A percentile compares a stretch with the other conserved stretches of the same genome.
These are phyloP conservation scores for Uloborus diversus DNA, from an alignment of 1,140 invertebrate genomes.

Conservation along the genomic window DNA sequence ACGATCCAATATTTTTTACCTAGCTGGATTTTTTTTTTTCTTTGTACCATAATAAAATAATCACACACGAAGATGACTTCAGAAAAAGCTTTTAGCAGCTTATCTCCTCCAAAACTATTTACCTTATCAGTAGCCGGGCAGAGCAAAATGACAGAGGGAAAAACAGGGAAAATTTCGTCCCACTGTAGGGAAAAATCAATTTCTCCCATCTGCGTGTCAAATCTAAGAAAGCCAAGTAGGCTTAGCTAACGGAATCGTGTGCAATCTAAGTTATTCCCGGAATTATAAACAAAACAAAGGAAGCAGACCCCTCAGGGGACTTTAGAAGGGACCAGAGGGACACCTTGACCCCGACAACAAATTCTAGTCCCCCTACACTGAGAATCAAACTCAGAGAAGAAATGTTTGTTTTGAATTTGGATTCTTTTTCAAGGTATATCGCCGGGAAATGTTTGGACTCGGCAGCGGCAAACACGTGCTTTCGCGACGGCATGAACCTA, in stretches of 20 bases:
- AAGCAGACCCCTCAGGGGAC: too few relatives aligned
- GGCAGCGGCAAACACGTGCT: conserved; percentile 16
- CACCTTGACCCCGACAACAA: too few relatives aligned
- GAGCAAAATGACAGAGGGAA: neutral
- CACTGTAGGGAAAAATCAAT: conserved; percentile 22
- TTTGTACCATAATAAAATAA: neutral
- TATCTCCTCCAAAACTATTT: conserved; percentile 33
- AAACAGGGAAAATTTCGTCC: conserved; percentile 6
- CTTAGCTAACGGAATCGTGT: conserved; percentile 22
- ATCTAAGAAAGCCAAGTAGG: conserved; percentile 9
- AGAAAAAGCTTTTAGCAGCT: conserved; percentile 29
- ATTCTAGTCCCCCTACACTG: too few relatives aligned
- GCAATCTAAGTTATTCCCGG: too few relatives aligned
- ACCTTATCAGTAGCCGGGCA: conserved; percentile 9
- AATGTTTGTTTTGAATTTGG: conserved; percentile 9
- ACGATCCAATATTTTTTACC: too few relatives aligned
- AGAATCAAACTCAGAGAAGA: neutral
- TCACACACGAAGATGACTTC: conserved; percentile 1
- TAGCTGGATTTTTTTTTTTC: conserved; percentile 19
- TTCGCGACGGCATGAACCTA: neutral
- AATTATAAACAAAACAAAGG: too few relatives aligned
- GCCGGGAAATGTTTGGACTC: conserved; percentile 10
- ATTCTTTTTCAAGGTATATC: neutral
- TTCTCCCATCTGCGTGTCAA: conserved; percentile 10
- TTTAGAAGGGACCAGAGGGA: too few relatives aligned